Percentiles rank a stretch among this genome's conserved stretches.
Evolutionary conservation across 2,888 invertebrate species (phyloP).

Genomic region (Volucella inanis): DNA sequence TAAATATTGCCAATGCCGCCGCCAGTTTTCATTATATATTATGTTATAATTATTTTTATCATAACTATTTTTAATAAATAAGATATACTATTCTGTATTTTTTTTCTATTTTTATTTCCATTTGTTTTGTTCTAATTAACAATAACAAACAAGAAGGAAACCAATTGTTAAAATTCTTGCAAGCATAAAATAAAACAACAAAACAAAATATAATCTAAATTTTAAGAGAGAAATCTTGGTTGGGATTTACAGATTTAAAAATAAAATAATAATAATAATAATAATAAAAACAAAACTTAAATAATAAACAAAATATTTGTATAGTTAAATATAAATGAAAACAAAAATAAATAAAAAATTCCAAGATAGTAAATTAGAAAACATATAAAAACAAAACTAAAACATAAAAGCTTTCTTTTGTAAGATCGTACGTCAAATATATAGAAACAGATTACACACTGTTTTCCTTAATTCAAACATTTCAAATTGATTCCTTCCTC

Average conservation of each 20-base stretch:
- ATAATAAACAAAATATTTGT: slow-evolving; percentile 66
- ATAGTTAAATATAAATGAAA: slow-evolving; percentile 71
- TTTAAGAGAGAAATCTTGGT: slow-evolving; percentile 55
- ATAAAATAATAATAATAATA: slow-evolving; percentile 49
- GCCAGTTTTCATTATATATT: slow-evolving; percentile 66
- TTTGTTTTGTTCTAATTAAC: not conserved
- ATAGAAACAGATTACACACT: slow-evolving; percentile 12
- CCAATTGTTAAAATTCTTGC: slow-evolving; percentile 69
- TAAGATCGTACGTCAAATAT: slow-evolving; percentile 48
- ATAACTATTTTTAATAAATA: slow-evolving; percentile 69
- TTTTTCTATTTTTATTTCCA: slow-evolving; percentile 40
- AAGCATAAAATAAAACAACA: slow-evolving; percentile 49
- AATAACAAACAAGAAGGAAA: slow-evolving; percentile 60
- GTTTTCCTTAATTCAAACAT: slow-evolving; percentile 17
- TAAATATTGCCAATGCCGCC: slow-evolving; percentile 85
- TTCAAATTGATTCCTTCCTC: not conserved
- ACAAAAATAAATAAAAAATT: slow-evolving; percentile 31
- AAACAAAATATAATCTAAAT: slow-evolving; percentile 28
- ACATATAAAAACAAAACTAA: slow-evolving; percentile 73
- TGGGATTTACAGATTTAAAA: slow-evolving; percentile 37
- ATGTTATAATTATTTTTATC: slow-evolving; percentile 70
- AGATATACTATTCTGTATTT: slow-evolving; percentile 71
- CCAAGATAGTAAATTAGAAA: slow-evolving; percentile 72
- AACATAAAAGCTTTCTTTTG: slow-evolving; percentile 73
- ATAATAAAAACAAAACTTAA: slow-evolving; percentile 26